A percentile compares a stretch with the other conserved stretches of the same genome.
These are phyloP conservation scores for Nomada fucata DNA, from an alignment of 2,888 invertebrate species.

Conservation along the genomic window DNA sequence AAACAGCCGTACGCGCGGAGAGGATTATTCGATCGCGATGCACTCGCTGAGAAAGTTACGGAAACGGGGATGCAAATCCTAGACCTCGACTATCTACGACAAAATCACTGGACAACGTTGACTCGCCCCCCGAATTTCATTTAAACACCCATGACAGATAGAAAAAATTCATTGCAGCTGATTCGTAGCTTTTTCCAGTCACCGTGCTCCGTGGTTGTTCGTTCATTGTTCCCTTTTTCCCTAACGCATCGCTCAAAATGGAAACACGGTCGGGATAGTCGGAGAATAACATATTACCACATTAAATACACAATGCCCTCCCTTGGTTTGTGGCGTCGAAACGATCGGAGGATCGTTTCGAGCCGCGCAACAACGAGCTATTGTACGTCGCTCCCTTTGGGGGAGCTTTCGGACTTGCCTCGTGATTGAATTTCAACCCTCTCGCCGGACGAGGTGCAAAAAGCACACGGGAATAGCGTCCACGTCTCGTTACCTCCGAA, in stretches of 20 bases:
- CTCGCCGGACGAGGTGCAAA: slow-evolving; percentile 18
- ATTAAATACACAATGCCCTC: slow-evolving; percentile 37
- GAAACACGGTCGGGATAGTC: slow-evolving; percentile 29
- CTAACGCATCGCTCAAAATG: slow-evolving; percentile 41
- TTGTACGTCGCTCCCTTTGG: slow-evolving; percentile 8
- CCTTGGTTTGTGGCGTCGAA: neutral
- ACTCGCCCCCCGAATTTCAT: neutral
- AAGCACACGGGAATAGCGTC: slow-evolving; percentile 9
- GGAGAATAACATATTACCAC: slow-evolving; percentile 31
- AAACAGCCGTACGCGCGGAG: neutral
- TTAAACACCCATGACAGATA: slow-evolving; percentile 5
- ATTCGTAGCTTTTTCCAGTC: neutral
- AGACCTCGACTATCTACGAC: neutral
- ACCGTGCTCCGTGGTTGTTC: neutral
- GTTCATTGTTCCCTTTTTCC: slow-evolving; percentile 22
- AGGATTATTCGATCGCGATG: slow-evolving; percentile 29
- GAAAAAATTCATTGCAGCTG: slow-evolving; percentile 32
- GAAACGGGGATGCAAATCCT: neutral
- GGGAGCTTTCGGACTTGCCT: slow-evolving; percentile 3
- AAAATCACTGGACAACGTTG: neutral
- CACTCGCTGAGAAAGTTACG: slow-evolving; percentile 5
- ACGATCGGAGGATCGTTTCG: slow-evolving; percentile 22
- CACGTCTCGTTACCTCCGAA: slow-evolving; percentile 18
- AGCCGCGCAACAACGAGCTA: slow-evolving; percentile 15
- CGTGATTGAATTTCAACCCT: slow-evolving; percentile 47